phyloP scores from a whole-genome alignment of 2,797 vertebrate genomes.

The Australoheros facetus region DNA sequence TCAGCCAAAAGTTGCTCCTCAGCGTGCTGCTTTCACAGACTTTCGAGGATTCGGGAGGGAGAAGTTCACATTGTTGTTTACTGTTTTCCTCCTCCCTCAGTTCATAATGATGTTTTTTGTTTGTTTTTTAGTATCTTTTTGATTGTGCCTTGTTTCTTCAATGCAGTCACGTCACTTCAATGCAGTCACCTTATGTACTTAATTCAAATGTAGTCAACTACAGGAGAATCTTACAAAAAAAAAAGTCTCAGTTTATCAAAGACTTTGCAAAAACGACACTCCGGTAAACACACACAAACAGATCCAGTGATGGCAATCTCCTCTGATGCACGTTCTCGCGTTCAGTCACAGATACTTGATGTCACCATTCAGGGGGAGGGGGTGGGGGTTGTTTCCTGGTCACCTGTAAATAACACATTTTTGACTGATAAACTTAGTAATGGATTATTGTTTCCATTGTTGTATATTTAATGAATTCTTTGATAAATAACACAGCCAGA shows the following conservation, averaged over 20 bases:
- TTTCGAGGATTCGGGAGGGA: conserved; percentile 26
- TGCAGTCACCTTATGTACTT: conserved; percentile 80
- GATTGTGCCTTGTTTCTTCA: conserved; percentile 81
- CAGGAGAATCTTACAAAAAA: conserved; percentile 49
- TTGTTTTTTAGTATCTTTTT: conserved; percentile 57
- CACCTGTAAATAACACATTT: conserved; percentile 74
- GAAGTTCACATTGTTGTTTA: conserved; percentile 18
- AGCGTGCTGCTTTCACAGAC: conserved; percentile 46
- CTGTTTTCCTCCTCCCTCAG: conserved; percentile 32
- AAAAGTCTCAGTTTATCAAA: conserved; percentile 58
- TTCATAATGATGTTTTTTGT: conserved; percentile 32
- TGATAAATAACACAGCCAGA: conserved; percentile 29
- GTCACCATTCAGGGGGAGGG: conserved; percentile 54
- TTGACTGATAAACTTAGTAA: conserved; percentile 35
- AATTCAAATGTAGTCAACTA: conserved; percentile 65
- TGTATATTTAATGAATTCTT: conserved; percentile 53
- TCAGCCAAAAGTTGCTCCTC: conserved; percentile 58
- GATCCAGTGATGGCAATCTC: conserved; percentile 77
- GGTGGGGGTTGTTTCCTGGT: conserved; percentile 36
- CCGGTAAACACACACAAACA: conserved; percentile 38
- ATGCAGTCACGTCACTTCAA: conserved; percentile 74
- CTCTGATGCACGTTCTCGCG: conserved; percentile 66
- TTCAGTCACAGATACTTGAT: conserved; percentile 79
- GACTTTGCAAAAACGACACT: conserved; percentile 72
- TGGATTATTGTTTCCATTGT: conserved; percentile 37